Evolutionary conservation across 2,797 vertebrate genomes (phyloP), one percentile per base, ranked within the genome.

Genomic region (Lepus townsendii): DNA sequence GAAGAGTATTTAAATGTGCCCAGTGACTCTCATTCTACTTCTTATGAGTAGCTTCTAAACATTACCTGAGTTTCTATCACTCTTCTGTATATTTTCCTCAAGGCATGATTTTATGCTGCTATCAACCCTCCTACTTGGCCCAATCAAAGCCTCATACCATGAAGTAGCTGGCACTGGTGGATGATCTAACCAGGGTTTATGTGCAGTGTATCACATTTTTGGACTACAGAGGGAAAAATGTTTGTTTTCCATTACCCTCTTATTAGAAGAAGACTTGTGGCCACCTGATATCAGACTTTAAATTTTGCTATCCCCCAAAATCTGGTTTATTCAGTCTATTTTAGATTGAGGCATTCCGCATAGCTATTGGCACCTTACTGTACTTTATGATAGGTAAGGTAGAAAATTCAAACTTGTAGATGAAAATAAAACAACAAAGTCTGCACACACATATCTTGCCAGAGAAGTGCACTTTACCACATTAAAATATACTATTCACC

Each of bases 281-380:
- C 73, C 76, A 89, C 69, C n/a, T 95, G 95, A 92, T 95, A 95
- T 83, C 54, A 96, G 93, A 96, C 86, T 83, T 32, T 42, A 78
- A 92, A 97, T 95, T 95, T 95, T 91, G 82, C 91, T 80, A 94
- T 57, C 72, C 76, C 62, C 35, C 71, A 76, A 97, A 96, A 96
- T 96, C 57, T 95, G 96, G 96, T 97, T 97, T 97, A 94, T 90
- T 93, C 90, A 85, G 7, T 96, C 93, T 97, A 86, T 89, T 95
- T 95, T 84, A 71, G 71, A 88, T 80, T 52, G 88, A 17, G 90
- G 79, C 77, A 82, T 90, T 96, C 83, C 73, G 79, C 50, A 93
- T 87, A 66, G 50, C 85, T 73, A 83, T 90, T 8, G 11, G 86
- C 24, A 93, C 52, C 80, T 86, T 79, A 62, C 86, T 93, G 72